Evolutionary conservation across 2,113 vertebrate genomes (phyloP).

Genomic region (Micromys minutus): DNA sequence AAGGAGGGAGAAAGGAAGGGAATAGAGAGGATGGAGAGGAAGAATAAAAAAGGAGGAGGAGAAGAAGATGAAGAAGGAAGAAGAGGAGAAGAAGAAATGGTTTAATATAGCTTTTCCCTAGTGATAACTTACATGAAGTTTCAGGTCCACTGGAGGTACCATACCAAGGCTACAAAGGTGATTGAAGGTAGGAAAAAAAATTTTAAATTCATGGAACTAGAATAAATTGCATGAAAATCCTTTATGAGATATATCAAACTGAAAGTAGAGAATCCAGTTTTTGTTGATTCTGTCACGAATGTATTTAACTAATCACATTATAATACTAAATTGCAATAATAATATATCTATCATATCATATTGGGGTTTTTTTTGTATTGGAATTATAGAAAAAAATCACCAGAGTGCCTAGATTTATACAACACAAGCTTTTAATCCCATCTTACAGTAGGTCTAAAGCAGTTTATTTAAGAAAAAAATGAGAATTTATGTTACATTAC

Average conservation of each 20-base stretch:
- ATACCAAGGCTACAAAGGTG: neutral
- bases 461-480: conserved; percentile 26
- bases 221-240: conserved; percentile 11
- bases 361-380: neutral
- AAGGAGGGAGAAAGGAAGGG: too few relatives aligned
- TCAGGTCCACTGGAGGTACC: neutral
- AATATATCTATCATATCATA: neutral
- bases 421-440: neutral
- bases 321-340: neutral
- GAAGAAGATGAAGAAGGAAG: neutral
- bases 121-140: neutral
- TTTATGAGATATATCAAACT: neutral
- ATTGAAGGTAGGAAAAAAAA: neutral
- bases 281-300: neutral
- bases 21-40: too few relatives aligned
- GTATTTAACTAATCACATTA: neutral
- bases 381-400: conserved; percentile 21
- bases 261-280: neutral
- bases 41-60: too few relatives aligned
- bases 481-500: conserved; percentile 37
- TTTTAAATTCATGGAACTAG: neutral
- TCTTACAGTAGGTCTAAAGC: neutral
- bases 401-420: conserved; percentile 2
- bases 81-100: rapidly evolving
- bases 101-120: neutral